phyloP scores from a whole-genome alignment of 35 echinoderm and acorn worm genomes.

The Lytechinus pictus region DNA sequence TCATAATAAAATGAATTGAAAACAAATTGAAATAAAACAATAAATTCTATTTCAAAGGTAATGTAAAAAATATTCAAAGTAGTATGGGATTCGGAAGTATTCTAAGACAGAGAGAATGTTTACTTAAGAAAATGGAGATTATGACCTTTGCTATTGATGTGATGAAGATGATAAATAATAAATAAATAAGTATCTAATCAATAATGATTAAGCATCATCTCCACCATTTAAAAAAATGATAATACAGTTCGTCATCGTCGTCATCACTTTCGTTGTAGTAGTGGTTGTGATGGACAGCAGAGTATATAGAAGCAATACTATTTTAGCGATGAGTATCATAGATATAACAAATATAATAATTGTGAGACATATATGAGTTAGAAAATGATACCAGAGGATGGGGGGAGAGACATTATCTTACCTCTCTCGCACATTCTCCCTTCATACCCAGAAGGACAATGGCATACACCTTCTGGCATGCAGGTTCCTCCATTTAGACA shows the following conservation, averaged over 20 bases:
- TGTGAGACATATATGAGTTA: not conserved
- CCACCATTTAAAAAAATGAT: too few relatives aligned
- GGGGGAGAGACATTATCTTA: not conserved
- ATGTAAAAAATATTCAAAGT: not conserved
- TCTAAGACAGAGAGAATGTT: not conserved
- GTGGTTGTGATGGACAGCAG: too few relatives aligned
- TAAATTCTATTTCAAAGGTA: not conserved
- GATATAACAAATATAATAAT: not conserved
- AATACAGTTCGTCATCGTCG: too few relatives aligned
- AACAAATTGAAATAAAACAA: not conserved
- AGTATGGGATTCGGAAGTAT: not conserved
- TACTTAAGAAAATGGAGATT: too few relatives aligned
- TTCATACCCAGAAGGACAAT: conserved; percentile 18
- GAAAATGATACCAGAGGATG: not conserved
- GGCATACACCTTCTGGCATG: not conserved
- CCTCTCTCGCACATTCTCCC: conserved; percentile 9
- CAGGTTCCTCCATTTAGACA: conserved; percentile 53
- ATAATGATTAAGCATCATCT: too few relatives aligned
- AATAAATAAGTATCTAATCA: too few relatives aligned
- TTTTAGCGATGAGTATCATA: not conserved
- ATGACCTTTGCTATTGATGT: too few relatives aligned
- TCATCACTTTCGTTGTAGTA: too few relatives aligned
- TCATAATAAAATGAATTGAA: not conserved
- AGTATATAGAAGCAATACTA: too few relatives aligned
- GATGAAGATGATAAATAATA: too few relatives aligned